Conservation (phyloP, 2,797 vertebrate genomes). For the Falco naumanni region DNA sequence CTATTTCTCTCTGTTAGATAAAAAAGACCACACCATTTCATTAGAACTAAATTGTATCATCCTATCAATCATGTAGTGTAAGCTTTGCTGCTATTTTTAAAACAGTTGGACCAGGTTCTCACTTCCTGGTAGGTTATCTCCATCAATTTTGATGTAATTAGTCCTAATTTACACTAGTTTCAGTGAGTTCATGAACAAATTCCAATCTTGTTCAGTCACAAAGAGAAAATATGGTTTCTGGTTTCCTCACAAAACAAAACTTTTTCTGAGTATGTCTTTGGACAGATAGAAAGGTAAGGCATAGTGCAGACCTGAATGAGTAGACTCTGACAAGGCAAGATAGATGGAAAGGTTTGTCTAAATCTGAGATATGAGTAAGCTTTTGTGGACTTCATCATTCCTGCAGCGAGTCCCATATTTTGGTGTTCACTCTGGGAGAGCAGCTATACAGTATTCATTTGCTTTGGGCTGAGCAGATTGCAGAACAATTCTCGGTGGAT, state of each 20-base stretch:
- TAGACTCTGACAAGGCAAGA: not conserved
- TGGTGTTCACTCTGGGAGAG: not conserved
- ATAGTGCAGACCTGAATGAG: not conserved
- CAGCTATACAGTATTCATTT: not conserved
- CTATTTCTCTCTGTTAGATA: not conserved
- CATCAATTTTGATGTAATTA: not conserved
- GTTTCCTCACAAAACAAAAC: not conserved
- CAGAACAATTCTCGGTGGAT: not conserved
- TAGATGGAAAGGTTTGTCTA: not conserved
- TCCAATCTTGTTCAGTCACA: not conserved
- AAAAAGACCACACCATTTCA: slow-evolving; percentile 9
- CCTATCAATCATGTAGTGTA: not conserved
- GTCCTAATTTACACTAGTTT: not conserved
- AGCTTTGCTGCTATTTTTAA: not conserved
- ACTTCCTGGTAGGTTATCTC: not conserved
- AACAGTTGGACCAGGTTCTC: not conserved
- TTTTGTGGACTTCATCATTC: not conserved
- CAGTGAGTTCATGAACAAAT: not conserved
- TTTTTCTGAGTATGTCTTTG: not conserved
- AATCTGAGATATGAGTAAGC: not conserved
- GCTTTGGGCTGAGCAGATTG: not conserved
- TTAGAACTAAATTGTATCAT: slow-evolving; percentile 15
- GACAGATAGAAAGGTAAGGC: not conserved
- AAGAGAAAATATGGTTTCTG: not conserved
- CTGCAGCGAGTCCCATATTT: not conserved